phyloP scores from a whole-genome alignment of 2,113 vertebrate genomes.

The Diadophis punctatus region DNA sequence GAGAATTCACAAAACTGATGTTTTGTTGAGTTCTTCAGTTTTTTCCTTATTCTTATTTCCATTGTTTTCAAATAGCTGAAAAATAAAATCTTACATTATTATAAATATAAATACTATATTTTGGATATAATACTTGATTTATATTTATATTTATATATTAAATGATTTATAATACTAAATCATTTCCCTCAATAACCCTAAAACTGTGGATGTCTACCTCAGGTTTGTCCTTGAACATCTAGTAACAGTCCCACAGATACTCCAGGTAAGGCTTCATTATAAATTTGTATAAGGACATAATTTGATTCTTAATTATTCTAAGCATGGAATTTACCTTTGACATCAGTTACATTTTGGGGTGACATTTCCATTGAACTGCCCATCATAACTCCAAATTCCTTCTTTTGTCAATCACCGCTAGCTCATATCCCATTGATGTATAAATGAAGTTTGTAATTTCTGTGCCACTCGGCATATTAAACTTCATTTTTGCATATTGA shows the following conservation, averaged over 20 bases:
- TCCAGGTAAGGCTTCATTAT: background rate
- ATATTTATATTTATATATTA: too few relatives aligned
- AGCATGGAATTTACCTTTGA: background rate
- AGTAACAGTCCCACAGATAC: background rate
- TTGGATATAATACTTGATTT: slow-evolving; percentile 37
- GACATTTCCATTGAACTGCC: background rate
- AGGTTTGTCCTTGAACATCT: background rate
- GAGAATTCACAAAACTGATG: slow-evolving; percentile 72
- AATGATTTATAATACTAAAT: too few relatives aligned
- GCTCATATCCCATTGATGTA: background rate
- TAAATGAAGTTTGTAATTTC: background rate
- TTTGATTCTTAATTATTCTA: background rate
- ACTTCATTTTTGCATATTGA: background rate
- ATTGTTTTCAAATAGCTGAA: slow-evolving; percentile 61
- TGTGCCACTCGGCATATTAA: background rate
- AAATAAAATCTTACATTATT: slow-evolving; percentile 38
- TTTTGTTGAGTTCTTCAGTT: slow-evolving; percentile 54
- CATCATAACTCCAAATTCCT: background rate
- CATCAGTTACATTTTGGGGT: background rate
- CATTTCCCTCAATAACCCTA: slow-evolving; percentile 43
- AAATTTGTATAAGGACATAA: background rate
- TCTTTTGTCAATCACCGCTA: background rate
- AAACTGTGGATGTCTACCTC: slow-evolving; percentile 34
- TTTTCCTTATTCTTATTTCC: slow-evolving; percentile 44
- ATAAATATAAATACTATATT: background rate